Evolutionary conservation across 2,113 vertebrate genomes (phyloP).

Genomic region (Campylomormyrus tamandua): DNA sequence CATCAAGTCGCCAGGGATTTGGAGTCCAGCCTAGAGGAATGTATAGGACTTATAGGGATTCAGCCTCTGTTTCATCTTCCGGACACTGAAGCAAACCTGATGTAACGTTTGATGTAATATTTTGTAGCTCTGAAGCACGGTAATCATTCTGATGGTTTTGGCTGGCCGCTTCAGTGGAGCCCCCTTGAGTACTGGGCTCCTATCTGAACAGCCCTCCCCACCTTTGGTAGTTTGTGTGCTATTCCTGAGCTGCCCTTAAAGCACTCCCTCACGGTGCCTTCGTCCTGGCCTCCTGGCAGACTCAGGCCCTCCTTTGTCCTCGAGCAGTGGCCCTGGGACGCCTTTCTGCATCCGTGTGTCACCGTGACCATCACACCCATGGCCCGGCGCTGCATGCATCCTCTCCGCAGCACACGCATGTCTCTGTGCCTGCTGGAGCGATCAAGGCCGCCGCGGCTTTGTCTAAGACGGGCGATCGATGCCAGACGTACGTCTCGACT

Average conservation of each 20-base stretch:
- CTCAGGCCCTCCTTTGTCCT: not conserved
- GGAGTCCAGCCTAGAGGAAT: constrained; percentile 37
- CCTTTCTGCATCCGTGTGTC: not conserved
- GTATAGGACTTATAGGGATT: constrained; percentile 46
- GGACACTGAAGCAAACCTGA: constrained; percentile 32
- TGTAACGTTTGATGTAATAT: constrained; percentile 46
- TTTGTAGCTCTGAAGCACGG: constrained; percentile 40
- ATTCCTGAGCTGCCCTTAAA: not conserved
- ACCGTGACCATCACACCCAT: not conserved
- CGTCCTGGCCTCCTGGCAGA: not conserved
- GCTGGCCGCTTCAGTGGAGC: constrained; percentile 32
- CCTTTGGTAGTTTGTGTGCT: constrained; percentile 16
- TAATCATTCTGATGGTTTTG: constrained; percentile 25
- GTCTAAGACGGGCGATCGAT: not conserved
- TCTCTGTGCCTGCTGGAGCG: not conserved
- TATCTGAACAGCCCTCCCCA: not conserved
- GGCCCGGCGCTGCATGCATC: not conserved
- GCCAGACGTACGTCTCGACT: not conserved
- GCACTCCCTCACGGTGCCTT: not conserved
- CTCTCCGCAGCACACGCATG: not conserved
- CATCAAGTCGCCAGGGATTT: constrained; percentile 51
- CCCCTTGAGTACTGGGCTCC: constrained; percentile 19
- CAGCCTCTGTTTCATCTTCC: constrained; percentile 39
- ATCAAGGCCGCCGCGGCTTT: not conserved
- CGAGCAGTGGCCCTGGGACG: not conserved